These are phyloP conservation scores for Neogale vison DNA, from an alignment of 2,113 vertebrate genomes.

Conservation along the genomic window DNA sequence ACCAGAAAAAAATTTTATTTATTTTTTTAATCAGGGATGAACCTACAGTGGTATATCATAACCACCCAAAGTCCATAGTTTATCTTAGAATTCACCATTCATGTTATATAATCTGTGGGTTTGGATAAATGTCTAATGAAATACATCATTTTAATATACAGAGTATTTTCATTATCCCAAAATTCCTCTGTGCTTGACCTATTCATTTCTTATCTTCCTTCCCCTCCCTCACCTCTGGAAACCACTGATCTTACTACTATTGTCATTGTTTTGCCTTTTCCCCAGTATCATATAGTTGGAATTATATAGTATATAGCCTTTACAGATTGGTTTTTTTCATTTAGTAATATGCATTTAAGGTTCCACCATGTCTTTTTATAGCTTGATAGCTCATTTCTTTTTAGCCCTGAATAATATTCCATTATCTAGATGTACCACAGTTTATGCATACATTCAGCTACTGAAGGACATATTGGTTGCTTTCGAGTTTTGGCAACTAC, in stretches of 20 bases:
- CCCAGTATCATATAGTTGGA: neutral
- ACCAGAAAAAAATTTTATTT: neutral
- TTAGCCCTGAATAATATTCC: neutral
- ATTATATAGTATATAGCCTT: neutral
- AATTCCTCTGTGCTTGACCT: neutral
- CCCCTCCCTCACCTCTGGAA: neutral
- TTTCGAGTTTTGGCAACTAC: neutral
- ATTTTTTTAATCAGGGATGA: neutral
- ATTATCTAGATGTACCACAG: neutral
- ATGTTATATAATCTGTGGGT: neutral
- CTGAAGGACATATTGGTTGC: neutral
- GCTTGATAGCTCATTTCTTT: conserved; percentile 3
- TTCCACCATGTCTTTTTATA: neutral
- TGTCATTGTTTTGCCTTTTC: neutral
- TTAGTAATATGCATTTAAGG: neutral
- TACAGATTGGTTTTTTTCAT: neutral
- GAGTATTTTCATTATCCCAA: neutral
- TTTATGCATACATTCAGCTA: conserved; percentile 18
- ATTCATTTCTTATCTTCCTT: neutral
- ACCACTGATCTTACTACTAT: neutral
- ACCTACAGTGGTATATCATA: neutral
- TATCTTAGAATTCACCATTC: neutral
- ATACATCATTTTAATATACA: neutral
- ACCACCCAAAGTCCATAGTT: neutral
- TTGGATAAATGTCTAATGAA: neutral